These are phyloP conservation scores for Tupiocoris notatus DNA, from an alignment of 2,888 invertebrate genomes.

Conservation along the genomic window DNA sequence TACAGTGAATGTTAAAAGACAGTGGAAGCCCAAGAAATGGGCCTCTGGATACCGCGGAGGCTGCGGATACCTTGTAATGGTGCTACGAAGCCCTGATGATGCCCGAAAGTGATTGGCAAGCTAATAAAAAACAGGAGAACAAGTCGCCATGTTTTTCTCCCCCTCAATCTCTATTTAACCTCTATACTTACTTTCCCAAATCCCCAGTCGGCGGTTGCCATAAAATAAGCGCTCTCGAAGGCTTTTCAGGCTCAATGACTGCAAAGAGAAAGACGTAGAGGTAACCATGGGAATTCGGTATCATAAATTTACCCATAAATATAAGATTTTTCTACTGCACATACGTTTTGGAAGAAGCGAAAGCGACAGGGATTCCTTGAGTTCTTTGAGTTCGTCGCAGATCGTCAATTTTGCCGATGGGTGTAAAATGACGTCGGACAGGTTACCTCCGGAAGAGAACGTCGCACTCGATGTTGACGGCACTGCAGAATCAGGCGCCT, in stretches of 20 bases:
- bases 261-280: neutral
- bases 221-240: constrained; percentile 75
- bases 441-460: neutral
- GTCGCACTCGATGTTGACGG: constrained; percentile 17
- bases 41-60: too few relatives aligned
- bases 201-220: constrained; percentile 68
- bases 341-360: constrained; percentile 25
- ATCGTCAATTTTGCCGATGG: constrained; percentile 39
- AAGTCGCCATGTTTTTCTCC: too few relatives aligned
- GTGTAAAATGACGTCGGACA: neutral
- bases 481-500: neutral
- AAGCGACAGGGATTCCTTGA: constrained; percentile 40
- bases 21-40: too few relatives aligned
- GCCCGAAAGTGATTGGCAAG: too few relatives aligned
- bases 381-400: constrained; percentile 43
- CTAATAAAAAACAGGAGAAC: too few relatives aligned
- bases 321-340: too few relatives aligned
- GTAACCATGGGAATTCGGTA: too few relatives aligned
- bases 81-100: too few relatives aligned
- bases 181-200: constrained; percentile 40
- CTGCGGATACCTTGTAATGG: too few relatives aligned
- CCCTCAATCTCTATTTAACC: too few relatives aligned
- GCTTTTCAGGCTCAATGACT: constrained; percentile 56
- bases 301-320: too few relatives aligned
- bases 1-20: too few relatives aligned